A percentile compares a stretch with the other conserved stretches of the same genome.
These are phyloP conservation scores for Temnothorax unifasciatus DNA, from an alignment of 2,888 invertebrate genomes.

Conservation along the genomic window DNA sequence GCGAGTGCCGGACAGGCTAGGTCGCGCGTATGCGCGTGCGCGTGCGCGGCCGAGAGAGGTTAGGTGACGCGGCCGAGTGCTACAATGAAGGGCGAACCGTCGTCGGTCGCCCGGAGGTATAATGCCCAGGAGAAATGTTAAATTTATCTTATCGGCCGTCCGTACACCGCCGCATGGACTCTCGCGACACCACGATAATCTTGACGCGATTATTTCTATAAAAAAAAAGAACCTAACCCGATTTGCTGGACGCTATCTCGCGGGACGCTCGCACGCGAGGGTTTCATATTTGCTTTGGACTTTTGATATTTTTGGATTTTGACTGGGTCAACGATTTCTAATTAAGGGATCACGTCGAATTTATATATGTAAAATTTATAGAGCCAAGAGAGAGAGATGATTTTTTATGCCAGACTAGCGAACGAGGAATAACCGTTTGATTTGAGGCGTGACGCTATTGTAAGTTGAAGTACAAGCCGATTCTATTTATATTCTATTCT, in stretches of 20 bases:
- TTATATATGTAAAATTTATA: background rate
- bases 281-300: background rate
- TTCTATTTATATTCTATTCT: background rate
- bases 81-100: constrained; percentile 5
- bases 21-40: background rate
- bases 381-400: background rate
- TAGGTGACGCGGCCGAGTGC: background rate
- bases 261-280: background rate
- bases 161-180: background rate
- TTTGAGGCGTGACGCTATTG: background rate
- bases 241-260: background rate
- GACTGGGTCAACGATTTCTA: no score
- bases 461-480: background rate
- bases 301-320: background rate
- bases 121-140: constrained; percentile 28
- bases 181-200: background rate
- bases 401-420: background rate
- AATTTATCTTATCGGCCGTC: constrained; percentile 26
- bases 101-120: background rate
- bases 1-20: constrained; percentile 9
- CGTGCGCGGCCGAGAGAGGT: background rate
- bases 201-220: background rate
- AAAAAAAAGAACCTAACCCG: background rate
- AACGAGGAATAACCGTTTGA: background rate
- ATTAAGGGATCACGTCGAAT: background rate